A percentile compares a stretch with the other conserved stretches of the same genome.
Evolutionary conservation across 35 echinoderm and acorn worm genomes (phyloP).

Genomic region (Patiria miniata): DNA sequence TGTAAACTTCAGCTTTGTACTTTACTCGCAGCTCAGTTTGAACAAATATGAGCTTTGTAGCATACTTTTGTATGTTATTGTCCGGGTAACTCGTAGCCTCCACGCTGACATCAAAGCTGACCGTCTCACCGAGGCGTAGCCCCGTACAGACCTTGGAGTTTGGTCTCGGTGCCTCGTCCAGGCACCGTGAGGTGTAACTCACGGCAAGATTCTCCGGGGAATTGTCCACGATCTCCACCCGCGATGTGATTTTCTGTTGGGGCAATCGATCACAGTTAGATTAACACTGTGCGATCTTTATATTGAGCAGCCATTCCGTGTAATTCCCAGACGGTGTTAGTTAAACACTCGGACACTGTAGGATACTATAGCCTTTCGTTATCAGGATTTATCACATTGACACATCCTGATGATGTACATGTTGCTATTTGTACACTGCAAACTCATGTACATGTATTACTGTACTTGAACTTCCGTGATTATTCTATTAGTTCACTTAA

Average conservation of each 20-base stretch:
- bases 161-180: not conserved
- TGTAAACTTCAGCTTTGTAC: too few species aligned
- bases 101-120: constrained; percentile 58
- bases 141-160: constrained; percentile 52
- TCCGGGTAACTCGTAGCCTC: constrained; percentile 42
- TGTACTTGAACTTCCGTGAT: too few species aligned
- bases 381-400: too few species aligned
- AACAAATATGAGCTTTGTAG: constrained; percentile 10
- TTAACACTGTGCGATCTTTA: too few species aligned
- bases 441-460: too few species aligned
- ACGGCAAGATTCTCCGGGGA: constrained; percentile 63
- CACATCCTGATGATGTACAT: too few species aligned
- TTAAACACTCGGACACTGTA: too few species aligned
- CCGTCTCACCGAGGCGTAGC: constrained; percentile 55
- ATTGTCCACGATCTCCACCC: constrained; percentile 51
- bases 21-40: not conserved
- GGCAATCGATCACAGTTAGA: not conserved
- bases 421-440: too few species aligned
- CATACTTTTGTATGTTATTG: constrained; percentile 3
- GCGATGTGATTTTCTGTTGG: constrained; percentile 65
- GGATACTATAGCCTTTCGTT: too few species aligned
- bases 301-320: too few species aligned
- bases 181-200: constrained; percentile 51
- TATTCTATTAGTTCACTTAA: too few species aligned
- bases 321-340: too few species aligned